phyloP scores from a whole-genome alignment of 2,888 invertebrate genomes.

The Phytoseiulus persimilis region DNA sequence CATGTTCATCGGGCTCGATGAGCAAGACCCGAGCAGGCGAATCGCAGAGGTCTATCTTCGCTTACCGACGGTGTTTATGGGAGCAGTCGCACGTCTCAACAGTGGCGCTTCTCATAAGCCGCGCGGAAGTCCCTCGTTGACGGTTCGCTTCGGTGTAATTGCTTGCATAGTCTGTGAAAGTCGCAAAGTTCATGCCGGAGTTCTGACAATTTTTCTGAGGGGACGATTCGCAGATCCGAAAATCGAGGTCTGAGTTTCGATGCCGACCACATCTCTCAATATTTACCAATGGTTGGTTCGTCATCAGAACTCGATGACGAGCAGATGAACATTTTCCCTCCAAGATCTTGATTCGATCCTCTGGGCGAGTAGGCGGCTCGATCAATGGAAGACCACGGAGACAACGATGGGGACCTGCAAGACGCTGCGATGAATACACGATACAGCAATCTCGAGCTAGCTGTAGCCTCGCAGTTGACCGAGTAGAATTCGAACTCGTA shows the following conservation, averaged over 20 bases:
- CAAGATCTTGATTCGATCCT: conserved; percentile 29
- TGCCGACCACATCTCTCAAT: too few relatives aligned
- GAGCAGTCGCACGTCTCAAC: conserved; percentile 37
- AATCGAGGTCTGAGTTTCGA: too few relatives aligned
- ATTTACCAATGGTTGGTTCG: conserved; percentile 25
- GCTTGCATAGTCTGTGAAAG: conserved; percentile 31
- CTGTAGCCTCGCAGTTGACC: not conserved
- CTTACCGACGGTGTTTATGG: conserved; percentile 27
- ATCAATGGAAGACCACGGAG: conserved; percentile 34
- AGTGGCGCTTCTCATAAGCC: conserved; percentile 34
- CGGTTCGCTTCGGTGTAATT: conserved; percentile 30
- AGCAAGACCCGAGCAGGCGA: too few relatives aligned
- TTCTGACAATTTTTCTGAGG: not conserved
- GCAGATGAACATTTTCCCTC: conserved; percentile 34
- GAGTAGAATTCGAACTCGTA: not conserved
- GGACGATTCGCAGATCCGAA: too few relatives aligned
- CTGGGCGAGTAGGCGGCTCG: conserved; percentile 17
- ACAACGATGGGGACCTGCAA: conserved; percentile 21
- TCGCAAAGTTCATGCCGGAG: not conserved
- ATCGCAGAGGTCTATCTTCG: too few relatives aligned
- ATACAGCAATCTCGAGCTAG: not conserved
- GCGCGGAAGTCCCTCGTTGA: not conserved
- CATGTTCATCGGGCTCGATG: too few relatives aligned
- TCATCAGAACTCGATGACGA: conserved; percentile 28
- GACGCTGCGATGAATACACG: not conserved